A percentile compares a stretch with the other conserved stretches of the same genome.
Conservation (phyloP, 2,113 vertebrate species). For the Astur gentilis region DNA sequence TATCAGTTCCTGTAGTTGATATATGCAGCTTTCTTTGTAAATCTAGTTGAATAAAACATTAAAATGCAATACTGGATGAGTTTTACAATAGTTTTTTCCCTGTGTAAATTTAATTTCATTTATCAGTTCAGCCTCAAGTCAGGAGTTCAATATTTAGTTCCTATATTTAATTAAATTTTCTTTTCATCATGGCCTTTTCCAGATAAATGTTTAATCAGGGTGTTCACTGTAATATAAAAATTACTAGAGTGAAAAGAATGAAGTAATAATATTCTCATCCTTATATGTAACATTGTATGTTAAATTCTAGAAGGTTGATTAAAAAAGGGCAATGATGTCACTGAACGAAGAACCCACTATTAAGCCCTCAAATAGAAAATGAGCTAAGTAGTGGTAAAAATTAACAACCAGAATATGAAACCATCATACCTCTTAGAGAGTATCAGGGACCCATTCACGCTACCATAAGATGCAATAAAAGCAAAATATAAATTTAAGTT, state of each 20-base stretch:
- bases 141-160: conserved; percentile 20
- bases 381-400: neutral
- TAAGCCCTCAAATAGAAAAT: neutral
- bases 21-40: neutral
- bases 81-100: neutral
- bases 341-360: neutral
- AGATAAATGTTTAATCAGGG: conserved; percentile 13
- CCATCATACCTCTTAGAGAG: neutral
- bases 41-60: neutral
- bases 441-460: neutral
- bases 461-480: neutral
- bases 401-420: neutral
- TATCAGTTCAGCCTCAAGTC: conserved; percentile 15
- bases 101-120: conserved; percentile 3
- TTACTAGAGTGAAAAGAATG: conserved; percentile 15
- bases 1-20: neutral
- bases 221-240: conserved; percentile 6
- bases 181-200: neutral
- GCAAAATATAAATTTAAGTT: neutral
- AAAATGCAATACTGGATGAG: neutral
- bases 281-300: fast-evolving
- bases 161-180: neutral
- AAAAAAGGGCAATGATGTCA: neutral
- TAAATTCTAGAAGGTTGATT: neutral
- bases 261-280: neutral